Evolutionary conservation across 2,797 vertebrate species (phyloP), one percentile per base, ranked within the genome.

Genomic region (Bovichtus diacanthus): DNA sequence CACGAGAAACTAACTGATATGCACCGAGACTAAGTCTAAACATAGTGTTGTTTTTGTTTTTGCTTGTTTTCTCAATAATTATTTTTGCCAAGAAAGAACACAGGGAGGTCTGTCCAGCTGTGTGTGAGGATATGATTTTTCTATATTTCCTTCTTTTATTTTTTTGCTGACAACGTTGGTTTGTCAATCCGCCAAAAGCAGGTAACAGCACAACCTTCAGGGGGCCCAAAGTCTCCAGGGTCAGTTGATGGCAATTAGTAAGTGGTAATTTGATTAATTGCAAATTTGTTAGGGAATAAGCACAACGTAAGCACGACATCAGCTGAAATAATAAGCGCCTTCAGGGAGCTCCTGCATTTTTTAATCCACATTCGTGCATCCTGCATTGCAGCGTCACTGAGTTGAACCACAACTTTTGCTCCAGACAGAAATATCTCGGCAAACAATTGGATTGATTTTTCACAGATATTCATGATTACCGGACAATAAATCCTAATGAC

Each of bases 161-260:
- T 64, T 50, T 47, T 59, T 71, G 63, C 77, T 68, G 67, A 76
- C 51, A 34, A 55, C 18, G 15, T 69, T 44, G 44, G 43, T 65
- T 71, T 71, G 76, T 66, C n/a, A 70, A 31, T 59, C 56, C n/a
- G 51, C 44, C 18, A n/a, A 62, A 65, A 53, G 44, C 16, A 19
- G 53, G 6, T 21, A 25, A 18, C 39, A 36, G 25, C 55, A 54
- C 5, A 41, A 49, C n/a, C 18, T 54, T 56, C 19, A 16, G 49
- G 47, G 31, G n/a, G 31, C 15, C 43, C 10, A 9, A 29, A 62
- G 54, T 27, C 29, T 29, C 9, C 8, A 23, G 21, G 64, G 44
- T 65, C 23, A 69, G 6, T 18, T 6, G n/a, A 60, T 36, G 36
- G 50, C 21, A 63, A 50, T 83, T 69, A 76, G 27, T 29, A 15